Conservation (phyloP, 2,797 vertebrate species). For the Spinibarbus caldwelli region DNA sequence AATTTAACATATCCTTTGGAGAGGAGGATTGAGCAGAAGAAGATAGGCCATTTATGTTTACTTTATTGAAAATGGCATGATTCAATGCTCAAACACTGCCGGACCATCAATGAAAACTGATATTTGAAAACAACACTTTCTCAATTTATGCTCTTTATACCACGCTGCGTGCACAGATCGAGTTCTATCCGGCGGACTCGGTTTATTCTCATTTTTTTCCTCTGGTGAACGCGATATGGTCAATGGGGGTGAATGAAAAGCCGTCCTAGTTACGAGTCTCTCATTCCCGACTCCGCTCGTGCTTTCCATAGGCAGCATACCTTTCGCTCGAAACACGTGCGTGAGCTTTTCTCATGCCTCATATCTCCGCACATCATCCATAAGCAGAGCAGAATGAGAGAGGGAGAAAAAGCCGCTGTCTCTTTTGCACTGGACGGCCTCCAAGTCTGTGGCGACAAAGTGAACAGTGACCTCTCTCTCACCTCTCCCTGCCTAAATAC, state of each 20-base stretch:
- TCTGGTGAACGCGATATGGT: slow-evolving; percentile 9
- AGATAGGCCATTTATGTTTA: slow-evolving; percentile 42
- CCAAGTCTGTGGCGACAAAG: slow-evolving; percentile 75
- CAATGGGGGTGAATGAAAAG: slow-evolving; percentile 38
- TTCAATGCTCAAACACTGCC: not conserved
- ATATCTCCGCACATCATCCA: slow-evolving; percentile 60
- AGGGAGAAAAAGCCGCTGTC: slow-evolving; percentile 59
- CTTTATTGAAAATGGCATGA: slow-evolving; percentile 2
- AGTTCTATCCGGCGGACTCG: not conserved
- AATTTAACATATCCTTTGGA: slow-evolving; percentile 70
- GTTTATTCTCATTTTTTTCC: not conserved
- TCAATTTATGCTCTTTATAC: slow-evolving; percentile 18
- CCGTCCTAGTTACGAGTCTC: slow-evolving; percentile 35
- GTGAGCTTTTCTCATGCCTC: slow-evolving; percentile 48
- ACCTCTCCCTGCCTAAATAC: slow-evolving; percentile 68
- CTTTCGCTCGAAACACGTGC: not conserved
- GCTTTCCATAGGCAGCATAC: slow-evolving; percentile 14
- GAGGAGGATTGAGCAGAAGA: slow-evolving; percentile 50
- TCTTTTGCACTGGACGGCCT: slow-evolving; percentile 65
- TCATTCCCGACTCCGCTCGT: slow-evolving; percentile 30
- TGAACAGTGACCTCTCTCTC: slow-evolving; percentile 74
- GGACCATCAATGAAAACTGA: slow-evolving; percentile 18
- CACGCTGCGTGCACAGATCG: not conserved
- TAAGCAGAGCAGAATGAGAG: slow-evolving; percentile 61
- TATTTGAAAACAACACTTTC: slow-evolving; percentile 29